Base-by-base conservation (phyloP, 2,888 invertebrate genomes). In the Tholera decimalis region DNA sequence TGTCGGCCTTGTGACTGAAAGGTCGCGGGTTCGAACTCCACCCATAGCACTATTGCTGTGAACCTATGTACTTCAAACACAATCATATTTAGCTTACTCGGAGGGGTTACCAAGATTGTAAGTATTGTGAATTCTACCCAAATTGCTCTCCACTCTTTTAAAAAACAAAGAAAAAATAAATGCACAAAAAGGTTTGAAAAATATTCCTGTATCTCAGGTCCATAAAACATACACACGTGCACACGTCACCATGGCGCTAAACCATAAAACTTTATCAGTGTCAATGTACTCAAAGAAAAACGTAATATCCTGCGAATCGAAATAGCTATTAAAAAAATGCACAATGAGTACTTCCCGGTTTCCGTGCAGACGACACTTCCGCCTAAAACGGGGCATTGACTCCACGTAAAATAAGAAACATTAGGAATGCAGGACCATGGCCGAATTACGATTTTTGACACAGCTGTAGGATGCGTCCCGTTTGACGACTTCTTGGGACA, bases 231-330 rank as follows among this genome's bases (percentile, higher is more conserved):
- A 33, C 0, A 11, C 0, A 33, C 30, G 43, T 39, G 8, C n/a
- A n/a, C 24, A 33, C 50, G 50, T 62, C 43, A 63, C 41, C 9
- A 20, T 54, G 80, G 80, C 77, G 73, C 73, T 79, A 82, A 79
- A 64, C 72, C 49, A 75, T 78, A 65, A 71, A 71, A 75, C 37
- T 77, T 69, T 77, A 68, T 82, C 68, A 66, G 80, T 50, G 88
- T 88, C 89, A 89, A 82, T 64, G 87, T 44, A 77, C 86, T 70
- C 73, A 13, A 59, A 82, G 79, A 85, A 90, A 89, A 82, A 79
- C 79, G 80, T 85, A 86, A 91, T 91, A 91, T 94, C 95, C 94
- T 94, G 93, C 91, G 88, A 91, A 93, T 88, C 74, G 85, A 92
- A 92, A 93, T 91, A 92, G 92, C 89, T 86, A 85, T 86, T 87